These are phyloP conservation scores for Mylabris phalerata DNA, from an alignment of 1,140 invertebrate species.

Conservation along the genomic window DNA sequence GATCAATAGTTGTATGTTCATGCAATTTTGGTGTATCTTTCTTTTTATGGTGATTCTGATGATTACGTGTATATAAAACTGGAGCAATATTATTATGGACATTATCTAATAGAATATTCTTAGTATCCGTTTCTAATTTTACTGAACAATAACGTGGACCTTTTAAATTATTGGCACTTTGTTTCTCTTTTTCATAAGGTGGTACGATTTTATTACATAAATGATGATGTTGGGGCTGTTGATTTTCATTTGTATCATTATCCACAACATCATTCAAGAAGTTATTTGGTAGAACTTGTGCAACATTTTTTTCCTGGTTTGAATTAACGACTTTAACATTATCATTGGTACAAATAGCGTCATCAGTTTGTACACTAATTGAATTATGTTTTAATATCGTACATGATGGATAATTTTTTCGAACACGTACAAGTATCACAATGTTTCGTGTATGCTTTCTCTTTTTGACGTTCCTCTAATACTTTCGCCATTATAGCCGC, in stretches of 20 bases:
- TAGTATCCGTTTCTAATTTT: conserved; percentile 62
- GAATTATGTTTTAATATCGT: conserved; percentile 51
- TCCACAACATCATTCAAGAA: conserved; percentile 25
- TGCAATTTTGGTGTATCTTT: conserved; percentile 36
- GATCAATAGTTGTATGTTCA: conserved; percentile 26
- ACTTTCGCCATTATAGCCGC: conserved; percentile 91
- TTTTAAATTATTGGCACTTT: conserved; percentile 37
- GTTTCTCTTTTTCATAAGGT: conserved; percentile 37
- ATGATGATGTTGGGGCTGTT: conserved; percentile 48
- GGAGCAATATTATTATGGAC: conserved; percentile 59
- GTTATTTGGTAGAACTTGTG: conserved; percentile 40
- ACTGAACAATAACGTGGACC: conserved; percentile 66
- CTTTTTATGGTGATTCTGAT: conserved; percentile 31
- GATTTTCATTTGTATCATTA: background rate
- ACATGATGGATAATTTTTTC: conserved; percentile 52
- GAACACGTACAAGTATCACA: conserved; percentile 73
- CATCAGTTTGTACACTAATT: conserved; percentile 55
- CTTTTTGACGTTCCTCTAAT: conserved; percentile 75
- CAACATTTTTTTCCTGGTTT: conserved; percentile 35
- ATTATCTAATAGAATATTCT: conserved; percentile 71
- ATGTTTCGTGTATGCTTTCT: conserved; percentile 62
- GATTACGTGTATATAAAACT: conserved; percentile 56
- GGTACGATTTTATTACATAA: conserved; percentile 44
- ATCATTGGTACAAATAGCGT: conserved; percentile 10
- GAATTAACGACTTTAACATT: background rate